Evolutionary conservation across 92 coral and sea anemone genomes (phyloP).

Genomic region (Porites cylindrica): DNA sequence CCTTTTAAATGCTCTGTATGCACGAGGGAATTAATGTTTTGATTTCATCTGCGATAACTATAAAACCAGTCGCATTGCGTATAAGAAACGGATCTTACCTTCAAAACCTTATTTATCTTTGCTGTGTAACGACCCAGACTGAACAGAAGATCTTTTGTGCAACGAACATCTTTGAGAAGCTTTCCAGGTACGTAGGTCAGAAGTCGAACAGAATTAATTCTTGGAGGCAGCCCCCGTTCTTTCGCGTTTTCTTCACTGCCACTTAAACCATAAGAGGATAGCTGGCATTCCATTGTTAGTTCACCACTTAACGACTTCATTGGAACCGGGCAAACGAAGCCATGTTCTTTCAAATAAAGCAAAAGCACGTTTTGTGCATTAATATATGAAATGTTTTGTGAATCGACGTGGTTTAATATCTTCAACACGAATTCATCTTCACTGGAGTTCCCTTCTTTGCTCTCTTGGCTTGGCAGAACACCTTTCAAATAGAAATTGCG

Average conservation of each 20-base stretch:
- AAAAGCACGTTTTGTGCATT: constrained; percentile 70
- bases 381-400: constrained; percentile 37
- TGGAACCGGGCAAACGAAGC: constrained; percentile 69
- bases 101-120: constrained; percentile 41
- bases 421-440: constrained; percentile 74
- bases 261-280: neutral
- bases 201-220: constrained; percentile 59
- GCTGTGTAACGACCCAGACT: constrained; percentile 62
- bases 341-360: constrained; percentile 54
- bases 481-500: constrained; percentile 77
- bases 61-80: neutral
- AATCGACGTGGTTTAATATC: constrained; percentile 72
- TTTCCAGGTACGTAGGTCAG: constrained; percentile 67
- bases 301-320: constrained; percentile 31
- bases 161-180: constrained; percentile 33
- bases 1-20: too few relatives aligned
- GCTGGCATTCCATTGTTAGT: neutral
- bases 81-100: constrained; percentile 33
- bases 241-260: neutral
- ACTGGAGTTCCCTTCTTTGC: neutral
- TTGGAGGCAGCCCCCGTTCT: neutral
- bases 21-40: too few relatives aligned
- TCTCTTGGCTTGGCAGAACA: neutral
- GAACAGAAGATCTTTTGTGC: constrained; percentile 31
- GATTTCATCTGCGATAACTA: neutral